These are phyloP conservation scores for Saturnia japonica DNA, from an alignment of 2,888 invertebrate genomes.

Conservation along the genomic window DNA sequence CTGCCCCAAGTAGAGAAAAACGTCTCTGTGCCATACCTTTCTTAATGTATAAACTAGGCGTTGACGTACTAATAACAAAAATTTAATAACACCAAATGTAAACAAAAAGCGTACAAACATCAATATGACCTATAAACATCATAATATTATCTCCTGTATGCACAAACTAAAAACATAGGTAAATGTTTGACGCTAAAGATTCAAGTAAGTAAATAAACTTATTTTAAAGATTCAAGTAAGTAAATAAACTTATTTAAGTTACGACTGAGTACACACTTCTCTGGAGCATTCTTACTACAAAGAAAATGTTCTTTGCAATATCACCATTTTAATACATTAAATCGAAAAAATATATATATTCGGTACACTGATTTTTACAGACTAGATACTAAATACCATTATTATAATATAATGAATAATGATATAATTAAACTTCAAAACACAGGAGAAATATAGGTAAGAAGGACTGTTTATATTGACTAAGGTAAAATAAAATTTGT, in stretches of 20 bases:
- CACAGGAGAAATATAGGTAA: too few species aligned
- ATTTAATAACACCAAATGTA: neutral
- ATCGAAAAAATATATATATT: neutral
- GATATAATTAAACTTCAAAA: too few species aligned
- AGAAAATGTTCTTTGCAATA: too few species aligned
- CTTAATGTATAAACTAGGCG: neutral
- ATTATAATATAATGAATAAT: neutral
- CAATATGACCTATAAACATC: conserved; percentile 3
- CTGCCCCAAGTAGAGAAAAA: too few species aligned
- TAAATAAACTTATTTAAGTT: neutral
- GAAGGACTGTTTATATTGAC: neutral
- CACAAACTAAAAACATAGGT: neutral
- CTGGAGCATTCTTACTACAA: neutral
- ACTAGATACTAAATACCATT: neutral
- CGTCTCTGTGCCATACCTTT: too few species aligned
- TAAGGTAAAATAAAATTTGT: neutral
- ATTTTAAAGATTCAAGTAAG: neutral
- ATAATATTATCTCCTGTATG: neutral
- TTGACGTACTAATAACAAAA: neutral
- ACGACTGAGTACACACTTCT: neutral
- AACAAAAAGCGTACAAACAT: neutral
- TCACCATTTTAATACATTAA: too few species aligned
- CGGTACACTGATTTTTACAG: neutral
- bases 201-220: neutral
- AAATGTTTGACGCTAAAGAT: neutral